Evolutionary conservation across 2,888 invertebrate genomes (phyloP).

Genomic region (Melipona beecheii): DNA sequence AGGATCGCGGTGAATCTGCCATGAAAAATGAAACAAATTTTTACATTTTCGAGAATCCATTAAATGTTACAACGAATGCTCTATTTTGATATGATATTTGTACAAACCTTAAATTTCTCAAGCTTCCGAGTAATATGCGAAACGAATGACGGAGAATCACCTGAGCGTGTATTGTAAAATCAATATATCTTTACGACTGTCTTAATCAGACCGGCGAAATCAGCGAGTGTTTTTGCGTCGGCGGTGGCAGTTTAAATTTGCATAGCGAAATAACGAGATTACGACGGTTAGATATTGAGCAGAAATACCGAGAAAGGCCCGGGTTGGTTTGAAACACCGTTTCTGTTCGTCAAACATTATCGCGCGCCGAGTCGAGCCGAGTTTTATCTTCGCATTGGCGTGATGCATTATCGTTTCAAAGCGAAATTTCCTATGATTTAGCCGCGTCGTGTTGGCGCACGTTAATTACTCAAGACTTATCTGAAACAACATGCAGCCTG

Average conservation of each 20-base stretch:
- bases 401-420: conserved; percentile 22
- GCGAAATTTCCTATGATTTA: conserved; percentile 31
- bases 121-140: too few relatives aligned
- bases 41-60: too few relatives aligned
- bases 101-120: too few relatives aligned
- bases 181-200: too few relatives aligned
- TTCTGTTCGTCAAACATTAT: conserved; percentile 32
- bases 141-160: background rate
- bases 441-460: conserved; percentile 6
- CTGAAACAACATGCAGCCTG: conserved; percentile 28
- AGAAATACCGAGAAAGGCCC: background rate
- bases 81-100: too few relatives aligned
- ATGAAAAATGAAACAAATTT: too few relatives aligned
- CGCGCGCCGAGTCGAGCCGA: background rate
- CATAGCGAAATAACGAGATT: conserved; percentile 18
- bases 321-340: background rate
- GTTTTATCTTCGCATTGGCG: conserved; percentile 14
- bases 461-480: conserved; percentile 49
- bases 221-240: background rate
- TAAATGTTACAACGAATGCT: too few relatives aligned
- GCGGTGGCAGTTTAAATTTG: conserved; percentile 10
- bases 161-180: background rate
- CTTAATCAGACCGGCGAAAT: background rate
- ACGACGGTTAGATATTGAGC: conserved; percentile 29
- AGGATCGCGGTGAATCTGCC: too few relatives aligned